Conservation (phyloP, 2,113 vertebrate genomes). For the Sisor rabdophorus region DNA sequence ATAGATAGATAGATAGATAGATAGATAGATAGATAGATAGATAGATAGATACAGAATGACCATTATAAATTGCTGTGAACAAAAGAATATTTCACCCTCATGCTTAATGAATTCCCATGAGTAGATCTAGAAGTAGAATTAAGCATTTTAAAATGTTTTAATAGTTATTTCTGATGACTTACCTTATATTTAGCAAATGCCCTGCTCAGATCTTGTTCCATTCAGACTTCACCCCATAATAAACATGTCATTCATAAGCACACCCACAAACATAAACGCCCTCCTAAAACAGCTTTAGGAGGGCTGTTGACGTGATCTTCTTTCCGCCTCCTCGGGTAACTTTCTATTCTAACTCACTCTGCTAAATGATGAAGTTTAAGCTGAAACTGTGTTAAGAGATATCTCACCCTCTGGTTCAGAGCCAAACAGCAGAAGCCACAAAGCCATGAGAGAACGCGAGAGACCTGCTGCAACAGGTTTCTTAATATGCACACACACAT, state of each 20-base stretch:
- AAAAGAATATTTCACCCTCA: neutral
- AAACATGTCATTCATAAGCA: slow-evolving; percentile 21
- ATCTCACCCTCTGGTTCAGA: slow-evolving; percentile 40
- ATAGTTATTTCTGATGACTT: neutral
- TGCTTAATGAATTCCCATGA: neutral
- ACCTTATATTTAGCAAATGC: slow-evolving; percentile 5
- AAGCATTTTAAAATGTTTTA: neutral
- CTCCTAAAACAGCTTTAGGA: neutral
- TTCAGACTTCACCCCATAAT: slow-evolving; percentile 37
- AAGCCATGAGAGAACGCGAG: slow-evolving; percentile 37
- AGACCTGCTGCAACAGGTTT: slow-evolving; percentile 69
- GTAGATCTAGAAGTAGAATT: neutral
- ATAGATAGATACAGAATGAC: no score
- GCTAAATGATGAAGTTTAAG: slow-evolving; percentile 35
- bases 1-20: no score
- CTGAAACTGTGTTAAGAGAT: slow-evolving; percentile 35
- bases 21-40: no score
- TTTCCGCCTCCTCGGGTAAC: neutral
- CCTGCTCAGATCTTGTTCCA: slow-evolving; percentile 24
- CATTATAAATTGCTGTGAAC: neutral
- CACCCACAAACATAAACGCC: slow-evolving; percentile 33
- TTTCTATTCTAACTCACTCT: slow-evolving; percentile 27
- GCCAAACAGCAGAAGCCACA: slow-evolving; percentile 30
- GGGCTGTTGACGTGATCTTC: neutral
- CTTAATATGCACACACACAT: slow-evolving; percentile 35